Percentiles rank a stretch among this genome's conserved stretches.
phyloP scores from a whole-genome alignment of 2,888 invertebrate genomes.

The Cataglyphis rosenhaueri region DNA sequence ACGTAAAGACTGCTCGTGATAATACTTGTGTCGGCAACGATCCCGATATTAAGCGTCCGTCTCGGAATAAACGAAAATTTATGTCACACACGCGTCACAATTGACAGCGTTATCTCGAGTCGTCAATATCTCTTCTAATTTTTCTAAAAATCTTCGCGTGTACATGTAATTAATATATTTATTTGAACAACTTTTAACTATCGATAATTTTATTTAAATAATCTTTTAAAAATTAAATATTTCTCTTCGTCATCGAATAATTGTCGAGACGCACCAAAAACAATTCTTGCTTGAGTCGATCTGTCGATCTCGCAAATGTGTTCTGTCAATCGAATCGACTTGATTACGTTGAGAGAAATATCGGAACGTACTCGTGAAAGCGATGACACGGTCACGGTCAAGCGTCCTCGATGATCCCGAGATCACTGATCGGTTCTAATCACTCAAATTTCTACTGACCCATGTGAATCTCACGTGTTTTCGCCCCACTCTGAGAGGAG shows the following conservation, averaged over 20 bases:
- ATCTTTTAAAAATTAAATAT: not conserved
- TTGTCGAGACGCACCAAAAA: not conserved
- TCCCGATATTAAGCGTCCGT: constrained; percentile 51
- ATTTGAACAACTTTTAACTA: too few species aligned
- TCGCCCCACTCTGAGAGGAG: constrained; percentile 60
- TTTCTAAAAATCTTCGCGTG: not conserved
- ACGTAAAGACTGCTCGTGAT: constrained; percentile 76
- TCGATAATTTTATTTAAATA: not conserved
- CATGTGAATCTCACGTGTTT: constrained; percentile 44
- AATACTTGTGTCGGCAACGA: constrained; percentile 59
- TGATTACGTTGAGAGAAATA: not conserved
- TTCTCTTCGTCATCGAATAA: not conserved
- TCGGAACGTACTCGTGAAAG: not conserved
- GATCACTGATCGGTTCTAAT: constrained; percentile 67
- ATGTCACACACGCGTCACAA: constrained; percentile 5
- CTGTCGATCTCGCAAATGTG: not conserved
- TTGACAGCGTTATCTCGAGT: not conserved
- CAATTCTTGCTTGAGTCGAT: not conserved
- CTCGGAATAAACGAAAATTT: constrained; percentile 49
- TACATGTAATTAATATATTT: not conserved
- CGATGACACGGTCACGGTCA: constrained; percentile 33
- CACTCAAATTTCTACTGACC: constrained; percentile 62
- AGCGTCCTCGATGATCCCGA: constrained; percentile 14
- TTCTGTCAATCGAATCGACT: not conserved
- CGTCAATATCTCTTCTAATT: not conserved